Evolutionary conservation across 2,888 invertebrate species (phyloP), one percentile per base, ranked within the genome.

Genomic region (Campoletis raptor): DNA sequence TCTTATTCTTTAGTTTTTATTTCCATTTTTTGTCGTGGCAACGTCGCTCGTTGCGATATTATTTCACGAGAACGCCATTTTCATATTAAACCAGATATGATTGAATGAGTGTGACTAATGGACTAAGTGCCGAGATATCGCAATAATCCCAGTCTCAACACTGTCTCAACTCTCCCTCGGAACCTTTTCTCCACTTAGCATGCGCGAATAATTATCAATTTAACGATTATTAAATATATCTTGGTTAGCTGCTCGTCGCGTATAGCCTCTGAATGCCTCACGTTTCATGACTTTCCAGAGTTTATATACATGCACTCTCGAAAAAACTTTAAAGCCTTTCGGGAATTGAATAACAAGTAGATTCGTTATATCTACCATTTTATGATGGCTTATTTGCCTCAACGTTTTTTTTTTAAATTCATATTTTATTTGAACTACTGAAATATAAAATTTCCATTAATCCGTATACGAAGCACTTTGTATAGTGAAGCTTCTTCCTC

Each of bases 101-200:
- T 86, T 86, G 83, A 77, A 83, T 83, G 73, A 83, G 83, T 83
- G 83, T 86, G 86, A 86, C 86, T 86, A 83, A 86, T 86, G 86
- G 77, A 86, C 57, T 73, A 81, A 86, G 86, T 69, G 73, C 86
- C 67, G 61, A 81, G 81, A 73, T 83, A 76, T 80, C 69, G 73
- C 66, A 40, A 15, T 52, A 61, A 21, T 61, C 42, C n/a, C 42
- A 30, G 64, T 57, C 67, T 8, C 66, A 40, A 66, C 21, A 45
- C 21, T 70, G 12, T 76, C 79, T 30, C 64, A 24, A 24, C 54
- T 54, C 67, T 57, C n/a, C n/a, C 61, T 74, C 24, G 24, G 36
- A 8, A 30, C 40, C 30, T 45, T 40, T 21, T 57, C n/a, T 69
- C 64, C 5, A 36, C 52, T 24, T 30, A 48, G 37, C 73, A 66